These are phyloP conservation scores for Agrochola lychnidis DNA, from an alignment of 2,888 invertebrate species.

Conservation along the genomic window DNA sequence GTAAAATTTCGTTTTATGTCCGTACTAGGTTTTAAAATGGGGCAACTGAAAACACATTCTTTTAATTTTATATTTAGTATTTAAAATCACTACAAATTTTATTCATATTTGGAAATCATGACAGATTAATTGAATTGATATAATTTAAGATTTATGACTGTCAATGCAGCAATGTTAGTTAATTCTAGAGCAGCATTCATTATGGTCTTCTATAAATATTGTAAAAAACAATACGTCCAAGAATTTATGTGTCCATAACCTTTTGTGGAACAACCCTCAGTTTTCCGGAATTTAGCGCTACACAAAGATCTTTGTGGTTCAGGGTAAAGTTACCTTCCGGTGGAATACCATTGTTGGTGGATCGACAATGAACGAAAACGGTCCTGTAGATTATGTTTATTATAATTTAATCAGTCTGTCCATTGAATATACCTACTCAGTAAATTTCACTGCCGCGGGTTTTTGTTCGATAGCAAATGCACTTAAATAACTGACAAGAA, in stretches of 20 bases:
- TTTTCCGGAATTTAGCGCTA: slow-evolving; percentile 17
- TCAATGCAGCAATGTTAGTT: too few species aligned
- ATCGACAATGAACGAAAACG: background rate
- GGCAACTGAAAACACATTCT: too few species aligned
- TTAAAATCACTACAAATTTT: too few species aligned
- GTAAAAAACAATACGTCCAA: background rate
- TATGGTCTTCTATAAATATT: too few species aligned
- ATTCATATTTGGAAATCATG: too few species aligned
- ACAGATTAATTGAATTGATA: too few species aligned
- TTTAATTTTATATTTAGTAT: too few species aligned
- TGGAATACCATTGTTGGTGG: background rate
- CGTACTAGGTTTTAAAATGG: too few species aligned
- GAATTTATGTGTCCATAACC: background rate
- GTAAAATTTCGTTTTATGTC: too few species aligned
- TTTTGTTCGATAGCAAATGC: background rate
- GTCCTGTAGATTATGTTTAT: too few species aligned
- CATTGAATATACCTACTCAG: background rate
- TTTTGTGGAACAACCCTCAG: background rate
- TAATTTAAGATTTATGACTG: too few species aligned
- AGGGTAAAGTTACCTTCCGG: background rate
- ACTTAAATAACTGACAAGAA: background rate
- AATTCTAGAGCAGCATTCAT: too few species aligned
- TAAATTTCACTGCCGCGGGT: background rate
- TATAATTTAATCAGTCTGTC: background rate
- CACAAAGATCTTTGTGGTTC: slow-evolving; percentile 2